Evolutionary conservation across 1,140 invertebrate species (phyloP), one percentile per base, ranked within the genome.

Genomic region (Cydia splendana): DNA sequence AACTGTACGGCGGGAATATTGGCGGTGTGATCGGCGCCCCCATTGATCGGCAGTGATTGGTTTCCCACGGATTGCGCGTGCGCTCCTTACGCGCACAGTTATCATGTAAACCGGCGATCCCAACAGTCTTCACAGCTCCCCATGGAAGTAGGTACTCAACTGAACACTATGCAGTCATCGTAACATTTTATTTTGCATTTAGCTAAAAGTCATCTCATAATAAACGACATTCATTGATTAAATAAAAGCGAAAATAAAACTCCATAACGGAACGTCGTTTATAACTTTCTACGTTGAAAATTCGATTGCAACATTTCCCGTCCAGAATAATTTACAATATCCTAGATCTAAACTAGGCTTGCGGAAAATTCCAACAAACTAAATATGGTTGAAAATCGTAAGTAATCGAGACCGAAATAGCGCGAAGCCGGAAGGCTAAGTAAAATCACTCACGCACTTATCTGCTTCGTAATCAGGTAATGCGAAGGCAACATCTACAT

Each of bases 401-500:
- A 30, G 67, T 38, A 38, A 45, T 45, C 34, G 7, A 71, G 4
- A 71, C 67, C 34, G 45, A 45, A 71, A 38, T 71, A 71, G 67
- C 34, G 34, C 34, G 20, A 71, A 71, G 30, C 30, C 34, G 67
- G 67, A 71, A 71, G 67, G 67, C 67, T 45, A 18, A 71, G 67
- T 18, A 71, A 71, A 71, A 71, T 71, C 67, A 71, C 67, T 71
- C 67, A 71, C 67, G 67, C 38, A 71, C 2, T 71, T 71, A 71
- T 71, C 67, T 71, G 34, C 67, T 18, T 38, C 67, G 67, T 71
- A 71, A 71, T 71, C 67, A 71, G 67, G 18, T 71, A 71, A 71
- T 71, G 67, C 67, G 67, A 71, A 45, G 67, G 67, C 67, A 38
- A 71, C 67, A 71, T 71, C 67, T 71, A 71, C 67, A 71, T 71